Percentiles rank a stretch among this genome's conserved stretches.
Evolutionary conservation across 2,888 invertebrate species (phyloP).

Genomic region (Platycnemis pennipes): DNA sequence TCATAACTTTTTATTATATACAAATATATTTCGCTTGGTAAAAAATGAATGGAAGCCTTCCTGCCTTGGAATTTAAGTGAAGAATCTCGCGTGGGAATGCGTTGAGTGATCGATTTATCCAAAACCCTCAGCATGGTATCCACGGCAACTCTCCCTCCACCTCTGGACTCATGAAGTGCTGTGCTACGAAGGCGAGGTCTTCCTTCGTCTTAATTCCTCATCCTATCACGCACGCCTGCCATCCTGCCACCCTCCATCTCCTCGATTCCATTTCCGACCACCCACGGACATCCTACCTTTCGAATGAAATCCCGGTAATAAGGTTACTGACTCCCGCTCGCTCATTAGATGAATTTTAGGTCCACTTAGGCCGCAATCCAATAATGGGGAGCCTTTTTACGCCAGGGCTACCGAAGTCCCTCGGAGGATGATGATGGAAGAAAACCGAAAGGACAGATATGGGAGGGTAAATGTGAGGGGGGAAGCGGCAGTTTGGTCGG

Average conservation of each 20-base stretch:
- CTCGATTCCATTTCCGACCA: neutral
- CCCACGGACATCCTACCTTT: conserved; percentile 15
- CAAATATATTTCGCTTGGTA: too few relatives aligned
- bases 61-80: too few relatives aligned
- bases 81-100: too few relatives aligned
- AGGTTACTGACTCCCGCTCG: conserved; percentile 63
- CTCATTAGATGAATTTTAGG: conserved; percentile 66
- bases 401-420: conserved; percentile 16
- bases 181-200: neutral
- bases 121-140: too few relatives aligned
- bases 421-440: neutral
- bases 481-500: too few relatives aligned
- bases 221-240: neutral
- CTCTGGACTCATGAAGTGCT: neutral
- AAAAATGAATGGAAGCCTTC: too few relatives aligned
- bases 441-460: neutral
- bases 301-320: conserved; percentile 61
- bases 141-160: too few relatives aligned
- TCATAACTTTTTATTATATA: too few relatives aligned
- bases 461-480: neutral
- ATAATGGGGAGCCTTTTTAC: conserved; percentile 54
- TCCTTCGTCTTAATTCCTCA: conserved; percentile 11
- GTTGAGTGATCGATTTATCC: too few relatives aligned
- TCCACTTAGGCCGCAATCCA: conserved; percentile 61
- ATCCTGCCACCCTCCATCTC: neutral